A percentile compares a stretch with the other conserved stretches of the same genome.
These are phyloP conservation scores for Mus caroli DNA, from an alignment of 2,797 vertebrate species.

Conservation along the genomic window DNA sequence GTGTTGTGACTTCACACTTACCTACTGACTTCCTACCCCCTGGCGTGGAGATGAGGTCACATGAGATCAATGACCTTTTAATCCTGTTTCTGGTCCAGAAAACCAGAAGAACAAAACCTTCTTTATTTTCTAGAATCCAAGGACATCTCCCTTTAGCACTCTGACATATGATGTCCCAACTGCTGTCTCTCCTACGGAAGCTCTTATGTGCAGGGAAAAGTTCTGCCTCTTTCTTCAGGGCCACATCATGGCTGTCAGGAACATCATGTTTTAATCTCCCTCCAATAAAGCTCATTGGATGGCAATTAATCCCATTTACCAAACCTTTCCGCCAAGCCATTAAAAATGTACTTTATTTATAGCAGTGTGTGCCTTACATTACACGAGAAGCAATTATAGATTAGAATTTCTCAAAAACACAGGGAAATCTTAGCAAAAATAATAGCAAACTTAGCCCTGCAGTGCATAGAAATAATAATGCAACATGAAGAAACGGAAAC, in stretches of 20 bases:
- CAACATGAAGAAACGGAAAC: neutral
- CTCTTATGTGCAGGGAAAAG: neutral
- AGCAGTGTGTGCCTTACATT: neutral
- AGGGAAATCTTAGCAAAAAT: constrained; percentile 7
- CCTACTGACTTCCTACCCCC: neutral
- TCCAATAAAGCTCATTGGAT: no score
- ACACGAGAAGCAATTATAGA: constrained; percentile 5
- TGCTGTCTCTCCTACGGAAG: neutral
- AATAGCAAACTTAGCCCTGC: neutral
- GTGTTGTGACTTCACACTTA: neutral
- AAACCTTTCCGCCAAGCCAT: neutral
- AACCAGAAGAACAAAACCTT: neutral
- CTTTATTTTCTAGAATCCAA: neutral
- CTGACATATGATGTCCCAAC: neutral
- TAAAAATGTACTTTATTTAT: neutral
- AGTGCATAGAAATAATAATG: neutral
- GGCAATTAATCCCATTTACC: neutral
- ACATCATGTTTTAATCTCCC: no score
- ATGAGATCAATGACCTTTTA: neutral
- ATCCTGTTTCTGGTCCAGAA: neutral
- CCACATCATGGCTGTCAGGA: neutral
- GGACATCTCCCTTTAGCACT: neutral
- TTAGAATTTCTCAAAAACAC: neutral
- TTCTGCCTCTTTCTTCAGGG: neutral
- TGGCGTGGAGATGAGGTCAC: neutral